Evolutionary conservation across 2,888 invertebrate species (phyloP).

Genomic region (Scaptomyza parva): DNA sequence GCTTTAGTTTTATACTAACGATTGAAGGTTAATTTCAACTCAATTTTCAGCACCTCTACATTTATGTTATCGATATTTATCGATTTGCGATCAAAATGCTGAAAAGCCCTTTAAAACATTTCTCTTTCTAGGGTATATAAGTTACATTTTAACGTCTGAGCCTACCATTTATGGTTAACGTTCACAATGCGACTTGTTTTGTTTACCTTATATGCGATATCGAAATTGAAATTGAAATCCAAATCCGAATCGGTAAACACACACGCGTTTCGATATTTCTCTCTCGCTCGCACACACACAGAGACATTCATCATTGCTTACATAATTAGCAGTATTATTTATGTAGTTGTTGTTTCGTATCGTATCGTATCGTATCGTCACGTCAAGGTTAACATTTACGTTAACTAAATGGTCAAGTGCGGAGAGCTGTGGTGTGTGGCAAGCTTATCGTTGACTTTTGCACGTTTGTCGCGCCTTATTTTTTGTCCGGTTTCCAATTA

Average conservation of each 20-base stretch:
- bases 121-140: no score
- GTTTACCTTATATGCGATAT: conserved; percentile 28
- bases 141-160: conserved; percentile 14
- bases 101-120: no score
- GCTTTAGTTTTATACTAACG: no score
- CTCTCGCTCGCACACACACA: conserved; percentile 2
- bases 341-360: conserved; percentile 4
- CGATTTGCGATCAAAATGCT: neutral
- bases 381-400: conserved; percentile 45
- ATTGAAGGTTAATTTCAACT: no score
- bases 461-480: conserved; percentile 1
- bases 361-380: no score
- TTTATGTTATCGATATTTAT: neutral
- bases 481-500: conserved; percentile 1
- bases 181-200: conserved; percentile 20
- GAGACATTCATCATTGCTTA: conserved; percentile 20
- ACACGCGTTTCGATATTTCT: no score
- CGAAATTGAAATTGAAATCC: conserved; percentile 33
- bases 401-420: conserved; percentile 50
- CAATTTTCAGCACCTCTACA: no score
- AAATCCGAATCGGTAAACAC: conserved; percentile 13
- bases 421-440: conserved; percentile 23
- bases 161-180: conserved; percentile 40
- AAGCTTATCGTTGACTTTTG: conserved; percentile 28
- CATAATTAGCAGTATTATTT: conserved; percentile 36